Evolutionary conservation across 2,797 vertebrate species (phyloP).

Genomic region (Eospalax fontanierii): DNA sequence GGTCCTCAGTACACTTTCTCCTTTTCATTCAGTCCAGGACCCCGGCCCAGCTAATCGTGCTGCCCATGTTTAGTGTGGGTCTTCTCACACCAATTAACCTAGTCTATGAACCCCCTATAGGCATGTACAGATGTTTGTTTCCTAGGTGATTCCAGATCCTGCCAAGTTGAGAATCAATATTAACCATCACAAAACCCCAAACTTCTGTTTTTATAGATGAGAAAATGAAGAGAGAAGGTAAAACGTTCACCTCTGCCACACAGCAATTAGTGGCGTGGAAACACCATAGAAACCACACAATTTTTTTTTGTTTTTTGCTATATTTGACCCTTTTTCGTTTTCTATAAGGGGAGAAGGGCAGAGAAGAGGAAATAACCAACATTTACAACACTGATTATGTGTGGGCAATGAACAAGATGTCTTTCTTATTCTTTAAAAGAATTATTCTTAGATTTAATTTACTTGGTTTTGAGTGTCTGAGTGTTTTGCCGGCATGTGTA

Average conservation of each 20-base stretch:
- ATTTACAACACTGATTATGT: not conserved
- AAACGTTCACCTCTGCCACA: not conserved
- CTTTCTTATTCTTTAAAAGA: not conserved
- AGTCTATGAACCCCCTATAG: not conserved
- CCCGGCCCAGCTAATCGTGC: not conserved
- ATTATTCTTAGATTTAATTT: too few relatives aligned
- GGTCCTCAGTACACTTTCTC: not conserved
- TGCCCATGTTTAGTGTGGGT: not conserved
- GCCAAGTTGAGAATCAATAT: not conserved
- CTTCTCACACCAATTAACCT: not conserved
- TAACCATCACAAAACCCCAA: not conserved
- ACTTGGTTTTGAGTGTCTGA: too few relatives aligned
- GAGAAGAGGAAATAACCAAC: not conserved
- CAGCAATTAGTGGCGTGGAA: not conserved
- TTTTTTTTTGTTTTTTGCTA: not conserved
- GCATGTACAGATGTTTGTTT: not conserved
- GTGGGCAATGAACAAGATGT: not conserved
- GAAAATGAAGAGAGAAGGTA: not conserved
- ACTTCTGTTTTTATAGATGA: conserved; percentile 5
- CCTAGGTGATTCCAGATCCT: not conserved
- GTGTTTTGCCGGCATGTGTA: too few relatives aligned
- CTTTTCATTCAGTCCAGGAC: not conserved
- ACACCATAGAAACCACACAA: not conserved
- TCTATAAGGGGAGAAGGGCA: not conserved
- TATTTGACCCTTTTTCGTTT: not conserved